phyloP scores from a whole-genome alignment of 2,797 vertebrate genomes.

The Malurus leucopterus region DNA sequence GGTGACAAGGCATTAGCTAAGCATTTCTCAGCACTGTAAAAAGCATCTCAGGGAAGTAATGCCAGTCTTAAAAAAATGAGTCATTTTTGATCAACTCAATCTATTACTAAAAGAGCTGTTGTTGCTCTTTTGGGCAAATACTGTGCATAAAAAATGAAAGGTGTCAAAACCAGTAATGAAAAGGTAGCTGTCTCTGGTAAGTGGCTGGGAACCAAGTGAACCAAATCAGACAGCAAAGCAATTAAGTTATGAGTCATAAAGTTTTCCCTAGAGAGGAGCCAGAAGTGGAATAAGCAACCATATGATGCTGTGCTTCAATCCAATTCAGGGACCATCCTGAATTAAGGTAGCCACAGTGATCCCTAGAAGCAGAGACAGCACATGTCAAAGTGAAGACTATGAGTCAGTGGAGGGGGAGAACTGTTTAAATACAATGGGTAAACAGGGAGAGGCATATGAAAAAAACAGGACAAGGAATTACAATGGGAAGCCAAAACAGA shows the following conservation, averaged over 20 bases:
- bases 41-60: background rate
- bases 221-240: background rate
- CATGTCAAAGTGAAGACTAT: background rate
- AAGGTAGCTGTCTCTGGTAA: background rate
- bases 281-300: background rate
- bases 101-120: background rate
- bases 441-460: background rate
- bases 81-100: background rate
- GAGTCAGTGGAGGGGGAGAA: background rate
- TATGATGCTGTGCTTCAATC: background rate
- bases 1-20: background rate
- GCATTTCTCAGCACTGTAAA: background rate
- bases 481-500: background rate
- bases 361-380: background rate
- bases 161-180: background rate
- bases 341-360: background rate
- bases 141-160: background rate
- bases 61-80: background rate
- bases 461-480: background rate
- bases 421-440: background rate
- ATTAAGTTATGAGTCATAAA: constrained; percentile 15
- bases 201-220: background rate
- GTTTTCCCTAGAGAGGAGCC: background rate
- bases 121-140: background rate
- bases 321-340: background rate